Evolutionary conservation across 2,888 invertebrate genomes (phyloP), one percentile per base, ranked within the genome.

Genomic region (Galerucella pusilla): DNA sequence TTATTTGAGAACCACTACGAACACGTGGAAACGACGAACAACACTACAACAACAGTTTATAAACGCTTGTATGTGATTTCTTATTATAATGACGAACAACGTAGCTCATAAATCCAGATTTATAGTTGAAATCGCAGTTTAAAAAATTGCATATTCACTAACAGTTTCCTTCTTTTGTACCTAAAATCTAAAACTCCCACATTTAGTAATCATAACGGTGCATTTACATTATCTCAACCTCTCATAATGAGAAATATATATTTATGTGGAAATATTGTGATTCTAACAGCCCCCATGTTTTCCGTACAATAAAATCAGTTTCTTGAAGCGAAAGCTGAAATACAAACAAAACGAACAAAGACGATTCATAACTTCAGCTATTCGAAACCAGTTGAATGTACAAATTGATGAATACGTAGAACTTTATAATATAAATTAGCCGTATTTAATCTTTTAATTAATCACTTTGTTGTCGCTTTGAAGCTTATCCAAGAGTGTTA

Each of bases 401-500:
- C 16, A 54, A 54, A 16, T n/a, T 57, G 20, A 57, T 57, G 16
- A 57, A 57, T 16, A 10, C 16, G 10, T n/a, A 20, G 20, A 57
- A 57, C 57, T 57, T 16, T 57, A n/a, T n/a, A n/a, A 57, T 7
- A 35, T 57, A 57, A 57, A 57, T 57, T 57, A 57, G 57, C 16
- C 7, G 9, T 9, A 16, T 57, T 20, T 57, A 54, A 57, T 57
- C 57, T 20, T 20, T 57, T 57, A 57, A 57, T 57, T 20, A 57
- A 57, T 57, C 20, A 20, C 9, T 57, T 57, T 16, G 54, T 57
- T 7, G 54, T 57, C n/a, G 16, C 16, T 57, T 57, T 57, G 10
- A 57, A 57, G 16, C 57, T 10, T 57, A 57, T 16, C 57, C 57
- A 57, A 16, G 66, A 66, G 66, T 66, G 66, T 66, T 66, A 66